Evolutionary conservation across 2,797 vertebrate species (phyloP), one percentile per base, ranked within the genome.

Genomic region (Lepus oiostolus): DNA sequence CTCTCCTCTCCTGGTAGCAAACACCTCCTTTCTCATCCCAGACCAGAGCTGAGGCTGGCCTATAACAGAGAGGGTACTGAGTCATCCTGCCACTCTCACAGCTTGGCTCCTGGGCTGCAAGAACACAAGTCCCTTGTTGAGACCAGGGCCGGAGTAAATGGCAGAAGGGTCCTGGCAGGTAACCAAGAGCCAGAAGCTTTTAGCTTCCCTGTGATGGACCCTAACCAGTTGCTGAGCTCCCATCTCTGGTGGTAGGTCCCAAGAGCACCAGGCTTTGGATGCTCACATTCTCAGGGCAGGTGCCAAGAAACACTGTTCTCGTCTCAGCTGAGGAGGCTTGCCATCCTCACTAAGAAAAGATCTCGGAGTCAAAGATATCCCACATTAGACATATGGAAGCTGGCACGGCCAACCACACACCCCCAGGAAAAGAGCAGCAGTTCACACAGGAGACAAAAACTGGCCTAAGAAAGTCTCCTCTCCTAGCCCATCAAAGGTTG

Each of bases 311-410:
- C n/a, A 60, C 60, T 42, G 7, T 47, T 60, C 26, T 84, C 32
- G 42, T 76, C n/a, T 90, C 65, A 74, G 42, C 54, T 93, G 38
- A 93, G 50, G 67, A 81, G 38, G 50, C 68, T 35, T 79, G 32
- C n/a, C 9, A 67, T 70, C 38, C 88, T 90, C 0, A 68, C 24
- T 21, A 85, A 88, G 30, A 72, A 83, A 92, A 79, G 67, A 70
- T 28, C 62, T 84, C 79, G 16, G 26, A 30, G 83, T 91, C 75
- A 91, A 88, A 80, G 50, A 58, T 21, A 35, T 60, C 54, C 28
- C 67, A 24, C 1, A 83, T 58, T 30, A 12, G 60, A 63, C 58
- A 58, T 42, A 68, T 4, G 19, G 35, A 85, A 88, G 42, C 28
- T n/a, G 28, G 68, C 24, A 28, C 7, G 9, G 82, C 17, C 32